phyloP scores from a whole-genome alignment of 2,888 invertebrate species.

The Megalurothrips usitatus region DNA sequence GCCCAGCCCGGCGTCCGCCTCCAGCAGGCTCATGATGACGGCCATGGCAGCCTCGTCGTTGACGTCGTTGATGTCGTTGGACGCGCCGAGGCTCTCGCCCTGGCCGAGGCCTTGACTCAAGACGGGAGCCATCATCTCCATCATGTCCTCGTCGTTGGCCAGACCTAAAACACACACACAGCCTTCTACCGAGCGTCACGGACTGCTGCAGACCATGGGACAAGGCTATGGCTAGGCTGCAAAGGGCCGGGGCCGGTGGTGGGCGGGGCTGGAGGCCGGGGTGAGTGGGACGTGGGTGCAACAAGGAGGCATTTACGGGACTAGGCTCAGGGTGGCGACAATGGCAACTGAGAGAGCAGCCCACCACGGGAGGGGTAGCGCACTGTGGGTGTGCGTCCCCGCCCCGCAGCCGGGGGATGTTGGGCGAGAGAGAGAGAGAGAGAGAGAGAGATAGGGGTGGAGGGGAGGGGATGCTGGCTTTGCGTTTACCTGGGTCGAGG shows the following conservation, averaged over 20 bases:
- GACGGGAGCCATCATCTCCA: constrained; percentile 56
- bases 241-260: no score
- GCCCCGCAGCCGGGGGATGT: neutral
- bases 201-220: neutral
- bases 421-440: no score
- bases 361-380: no score
- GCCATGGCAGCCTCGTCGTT: constrained; percentile 90
- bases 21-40: constrained; percentile 83
- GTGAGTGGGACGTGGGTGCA: no score
- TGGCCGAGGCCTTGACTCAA: constrained; percentile 49
- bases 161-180: constrained; percentile 17
- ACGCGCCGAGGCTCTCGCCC: constrained; percentile 39
- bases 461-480: neutral
- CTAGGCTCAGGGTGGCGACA: no score
- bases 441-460: neutral
- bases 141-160: constrained; percentile 49
- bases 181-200: constrained; percentile 23
- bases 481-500: constrained; percentile 48
- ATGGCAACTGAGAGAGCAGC: no score
- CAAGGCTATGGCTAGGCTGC: neutral
- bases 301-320: no score
- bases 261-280: no score
- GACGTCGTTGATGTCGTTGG: constrained; percentile 71
- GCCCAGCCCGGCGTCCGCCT: constrained; percentile 83
- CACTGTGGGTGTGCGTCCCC: neutral